Percentiles rank a stretch among this genome's conserved stretches.
Conservation (phyloP, 2,113 vertebrate genomes). For the Nycticorax nycticorax region DNA sequence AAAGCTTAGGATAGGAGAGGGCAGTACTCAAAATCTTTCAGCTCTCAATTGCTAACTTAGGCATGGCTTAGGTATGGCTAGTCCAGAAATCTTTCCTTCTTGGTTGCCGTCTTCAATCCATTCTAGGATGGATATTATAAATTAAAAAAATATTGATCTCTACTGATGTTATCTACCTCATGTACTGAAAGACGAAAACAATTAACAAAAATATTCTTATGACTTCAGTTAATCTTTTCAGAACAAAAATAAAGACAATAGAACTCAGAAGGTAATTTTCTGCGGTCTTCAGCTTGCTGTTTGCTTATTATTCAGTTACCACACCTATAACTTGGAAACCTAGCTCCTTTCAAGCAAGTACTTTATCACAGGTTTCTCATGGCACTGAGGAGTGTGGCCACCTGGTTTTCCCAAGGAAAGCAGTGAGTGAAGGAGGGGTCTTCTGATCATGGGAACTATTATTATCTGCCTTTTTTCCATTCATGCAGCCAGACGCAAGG, state of each 20-base stretch:
- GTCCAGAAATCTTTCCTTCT: background rate
- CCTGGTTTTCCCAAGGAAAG: background rate
- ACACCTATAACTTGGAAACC: background rate
- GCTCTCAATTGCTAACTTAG: background rate
- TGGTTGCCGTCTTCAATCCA: background rate
- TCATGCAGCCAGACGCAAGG: background rate
- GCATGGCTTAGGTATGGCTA: background rate
- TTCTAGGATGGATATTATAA: background rate
- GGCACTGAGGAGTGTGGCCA: background rate
- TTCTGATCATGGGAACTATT: background rate
- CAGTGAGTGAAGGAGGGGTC: background rate
- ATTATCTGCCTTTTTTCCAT: background rate
- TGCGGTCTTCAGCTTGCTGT: background rate
- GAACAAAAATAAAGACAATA: background rate
- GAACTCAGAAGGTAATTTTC: background rate
- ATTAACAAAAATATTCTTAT: background rate
- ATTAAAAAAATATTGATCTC: background rate
- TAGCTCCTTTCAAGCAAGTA: background rate
- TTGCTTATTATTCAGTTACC: background rate
- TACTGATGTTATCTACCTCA: background rate
- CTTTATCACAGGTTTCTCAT: background rate
- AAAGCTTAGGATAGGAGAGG: background rate
- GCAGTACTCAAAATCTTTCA: background rate
- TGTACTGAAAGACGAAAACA: background rate
- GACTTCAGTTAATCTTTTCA: background rate